These are phyloP conservation scores for Oxystoma pomonae DNA, from an alignment of 2,888 invertebrate genomes.

Conservation along the genomic window DNA sequence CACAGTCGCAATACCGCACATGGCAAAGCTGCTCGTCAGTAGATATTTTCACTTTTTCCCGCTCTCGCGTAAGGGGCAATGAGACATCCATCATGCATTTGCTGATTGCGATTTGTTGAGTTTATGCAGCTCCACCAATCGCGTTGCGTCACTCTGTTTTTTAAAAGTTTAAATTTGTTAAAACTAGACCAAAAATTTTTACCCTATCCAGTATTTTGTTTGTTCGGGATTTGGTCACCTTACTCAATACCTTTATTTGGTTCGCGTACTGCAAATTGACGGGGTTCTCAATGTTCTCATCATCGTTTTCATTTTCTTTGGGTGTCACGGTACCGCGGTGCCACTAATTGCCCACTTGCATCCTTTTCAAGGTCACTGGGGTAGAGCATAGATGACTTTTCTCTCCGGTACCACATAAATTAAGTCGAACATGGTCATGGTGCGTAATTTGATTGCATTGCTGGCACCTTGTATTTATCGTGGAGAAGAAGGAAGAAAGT, in stretches of 20 bases:
- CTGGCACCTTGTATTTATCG: background rate
- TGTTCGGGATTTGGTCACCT: too few species aligned
- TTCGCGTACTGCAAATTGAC: background rate
- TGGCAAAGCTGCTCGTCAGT: too few species aligned
- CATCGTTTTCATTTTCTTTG: background rate
- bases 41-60: too few species aligned
- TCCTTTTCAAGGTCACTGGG: background rate
- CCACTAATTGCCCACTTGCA: conserved; percentile 1
- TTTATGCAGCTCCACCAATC: too few species aligned
- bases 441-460: background rate
- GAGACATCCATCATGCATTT: too few species aligned
- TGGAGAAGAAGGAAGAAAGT: background rate
- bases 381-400: background rate
- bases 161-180: too few species aligned
- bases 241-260: background rate
- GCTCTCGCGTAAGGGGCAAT: too few species aligned
- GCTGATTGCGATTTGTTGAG: too few species aligned
- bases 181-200: too few species aligned
- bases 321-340: conserved; percentile 2
- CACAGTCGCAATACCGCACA: too few species aligned
- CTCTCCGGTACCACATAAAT: background rate
- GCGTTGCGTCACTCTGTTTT: too few species aligned
- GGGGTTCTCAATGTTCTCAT: background rate
- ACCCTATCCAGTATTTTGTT: too few species aligned
- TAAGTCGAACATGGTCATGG: background rate